Conservation (phyloP, 1,140 invertebrate species). For the Tribolium madens region DNA sequence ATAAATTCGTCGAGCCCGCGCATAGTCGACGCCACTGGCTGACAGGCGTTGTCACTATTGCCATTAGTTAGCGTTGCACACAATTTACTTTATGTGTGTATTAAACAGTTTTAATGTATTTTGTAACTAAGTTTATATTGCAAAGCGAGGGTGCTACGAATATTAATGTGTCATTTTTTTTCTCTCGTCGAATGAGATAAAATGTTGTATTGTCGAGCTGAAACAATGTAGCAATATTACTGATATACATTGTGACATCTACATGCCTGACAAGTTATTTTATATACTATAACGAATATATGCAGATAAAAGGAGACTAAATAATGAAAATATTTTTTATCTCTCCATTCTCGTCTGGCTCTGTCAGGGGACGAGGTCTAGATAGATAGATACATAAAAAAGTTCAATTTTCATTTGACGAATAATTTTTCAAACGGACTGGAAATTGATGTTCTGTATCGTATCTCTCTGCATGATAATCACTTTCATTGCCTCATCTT, state of each 20-base stretch:
- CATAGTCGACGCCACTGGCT: conserved; percentile 1
- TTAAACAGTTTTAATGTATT: conserved; percentile 61
- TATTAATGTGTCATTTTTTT: conserved; percentile 57
- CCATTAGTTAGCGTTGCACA: conserved; percentile 50
- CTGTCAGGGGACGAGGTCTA: conserved; percentile 7
- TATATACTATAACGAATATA: conserved; percentile 42
- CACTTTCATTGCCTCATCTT: neutral
- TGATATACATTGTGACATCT: conserved; percentile 46
- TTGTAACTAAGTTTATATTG: conserved; percentile 60
- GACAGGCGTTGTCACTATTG: conserved; percentile 49
- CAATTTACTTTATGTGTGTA: conserved; percentile 60
- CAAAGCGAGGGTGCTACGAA: conserved; percentile 56
- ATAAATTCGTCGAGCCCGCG: neutral
- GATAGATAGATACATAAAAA: conserved; percentile 29
- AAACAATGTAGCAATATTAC: conserved; percentile 51
- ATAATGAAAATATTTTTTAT: conserved; percentile 46
- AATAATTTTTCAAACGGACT: conserved; percentile 30
- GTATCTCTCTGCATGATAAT: neutral
- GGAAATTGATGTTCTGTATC: neutral
- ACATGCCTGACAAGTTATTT: conserved; percentile 45
- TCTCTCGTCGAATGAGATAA: conserved; percentile 46
- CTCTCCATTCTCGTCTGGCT: conserved; percentile 1
- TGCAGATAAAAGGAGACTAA: conserved; percentile 37
- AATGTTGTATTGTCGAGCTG: conserved; percentile 52
- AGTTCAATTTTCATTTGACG: conserved; percentile 27